Percentiles rank a stretch among this genome's conserved stretches.
Evolutionary conservation across 1,140 invertebrate species (phyloP).

Genomic region (Tenebrio molitor): DNA sequence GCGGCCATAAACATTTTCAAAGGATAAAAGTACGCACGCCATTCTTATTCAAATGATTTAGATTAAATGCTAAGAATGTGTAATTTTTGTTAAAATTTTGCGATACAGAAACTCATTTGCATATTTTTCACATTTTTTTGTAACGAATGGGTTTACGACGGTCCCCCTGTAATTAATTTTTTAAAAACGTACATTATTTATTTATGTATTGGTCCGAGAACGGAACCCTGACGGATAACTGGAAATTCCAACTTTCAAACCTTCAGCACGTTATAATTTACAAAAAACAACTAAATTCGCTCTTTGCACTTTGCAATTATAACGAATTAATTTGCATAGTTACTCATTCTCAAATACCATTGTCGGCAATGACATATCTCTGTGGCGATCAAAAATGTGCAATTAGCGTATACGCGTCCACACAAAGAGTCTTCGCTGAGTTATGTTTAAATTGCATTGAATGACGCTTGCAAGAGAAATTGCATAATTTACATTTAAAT

Average conservation of each 20-base stretch:
- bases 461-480: conserved; percentile 4
- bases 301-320: too few species aligned
- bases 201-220: too few species aligned
- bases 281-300: too few species aligned
- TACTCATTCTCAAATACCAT: too few species aligned
- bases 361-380: neutral
- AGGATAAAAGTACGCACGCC: conserved; percentile 14
- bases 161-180: too few species aligned
- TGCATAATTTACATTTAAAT: conserved; percentile 19
- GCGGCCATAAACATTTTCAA: conserved; percentile 14
- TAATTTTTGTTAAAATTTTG: conserved; percentile 20
- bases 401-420: neutral
- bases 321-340: too few species aligned
- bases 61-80: conserved; percentile 17
- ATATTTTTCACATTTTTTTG: conserved; percentile 13
- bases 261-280: too few species aligned
- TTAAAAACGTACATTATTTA: too few species aligned
- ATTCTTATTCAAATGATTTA: conserved; percentile 17
- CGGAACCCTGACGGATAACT: too few species aligned
- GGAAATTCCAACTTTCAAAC: too few species aligned
- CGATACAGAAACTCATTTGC: conserved; percentile 15
- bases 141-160: too few species aligned
- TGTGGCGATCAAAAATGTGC: neutral
- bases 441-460: conserved; percentile 4
- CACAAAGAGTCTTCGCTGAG: conserved; percentile 7